Evolutionary conservation across 2,888 invertebrate genomes (phyloP), one percentile per base, ranked within the genome.

Genomic region (Drosophila macrothrix): DNA sequence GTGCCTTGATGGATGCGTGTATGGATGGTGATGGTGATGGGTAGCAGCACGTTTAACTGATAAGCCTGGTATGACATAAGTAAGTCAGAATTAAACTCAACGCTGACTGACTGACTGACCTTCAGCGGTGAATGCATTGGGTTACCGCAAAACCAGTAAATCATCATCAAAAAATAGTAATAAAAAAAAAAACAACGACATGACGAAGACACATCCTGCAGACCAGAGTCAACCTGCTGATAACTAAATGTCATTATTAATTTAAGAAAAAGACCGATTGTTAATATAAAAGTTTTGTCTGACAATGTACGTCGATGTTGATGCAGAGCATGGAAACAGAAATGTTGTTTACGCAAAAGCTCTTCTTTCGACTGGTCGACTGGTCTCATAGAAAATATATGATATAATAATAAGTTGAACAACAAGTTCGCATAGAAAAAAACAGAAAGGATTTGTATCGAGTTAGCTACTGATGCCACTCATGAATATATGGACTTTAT

Each of bases 51-150:
- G 69, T 67, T 80, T 63, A 67, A 65, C 53, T 67, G 86, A 84
- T 81, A 84, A 76, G 64, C 66, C 39, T 22, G 14, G 9, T n/a
- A 60, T 73, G 76, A 70, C 75, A 76, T 78, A 75, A 80, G 70
- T 58, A 55, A 50, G 60, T n/a, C 68, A 41, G 53, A 58, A 63
- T 69, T 70, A 63, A 76, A 67, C 66, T 37, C 69, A 71, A 63
- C 68, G 54, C 56, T 31, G 43, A 19, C 46, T 9, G 43, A 19
- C 46, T 9, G 25, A 19, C 22, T 74, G 82, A 85, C 85, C 85
- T 84, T 84, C 85, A 66, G 50, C 33, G 10, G 5, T 5, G 16
- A 3, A 16, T 22, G 62, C 66, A 58, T 67, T 58, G 46, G 52
- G 35, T 78, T 67, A 67, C 50, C 5, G 56, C 41, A 52, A 63